phyloP scores from a whole-genome alignment of 2,113 vertebrate genomes.

The Alectura lathami region DNA sequence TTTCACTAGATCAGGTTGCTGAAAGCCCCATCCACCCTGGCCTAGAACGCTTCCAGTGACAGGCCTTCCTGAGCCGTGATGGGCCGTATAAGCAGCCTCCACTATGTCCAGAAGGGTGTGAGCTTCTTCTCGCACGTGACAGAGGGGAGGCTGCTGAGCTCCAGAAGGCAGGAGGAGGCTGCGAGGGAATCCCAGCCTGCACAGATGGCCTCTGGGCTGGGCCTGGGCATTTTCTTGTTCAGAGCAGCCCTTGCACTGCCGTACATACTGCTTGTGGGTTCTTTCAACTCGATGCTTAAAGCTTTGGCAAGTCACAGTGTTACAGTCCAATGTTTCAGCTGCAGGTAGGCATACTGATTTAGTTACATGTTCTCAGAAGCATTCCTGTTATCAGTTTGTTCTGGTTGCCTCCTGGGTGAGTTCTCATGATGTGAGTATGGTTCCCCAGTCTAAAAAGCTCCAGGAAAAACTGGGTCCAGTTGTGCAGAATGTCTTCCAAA shows the following conservation, averaged over 20 bases:
- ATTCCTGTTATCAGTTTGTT: neutral
- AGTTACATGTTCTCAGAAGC: neutral
- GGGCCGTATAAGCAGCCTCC: neutral
- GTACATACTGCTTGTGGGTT: neutral
- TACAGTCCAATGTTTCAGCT: neutral
- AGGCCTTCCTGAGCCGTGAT: neutral
- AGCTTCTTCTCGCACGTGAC: neutral
- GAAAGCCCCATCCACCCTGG: neutral
- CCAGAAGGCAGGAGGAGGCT: neutral
- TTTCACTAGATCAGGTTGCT: neutral
- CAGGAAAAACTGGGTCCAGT: neutral
- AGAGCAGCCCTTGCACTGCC: neutral
- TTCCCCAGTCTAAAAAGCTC: neutral
- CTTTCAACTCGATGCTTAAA: neutral
- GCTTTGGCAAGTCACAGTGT: neutral
- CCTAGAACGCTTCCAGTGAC: neutral
- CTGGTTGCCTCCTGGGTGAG: neutral
- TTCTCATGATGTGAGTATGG: neutral
- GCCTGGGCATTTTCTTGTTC: neutral
- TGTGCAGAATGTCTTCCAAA: neutral
- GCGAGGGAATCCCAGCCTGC: neutral
- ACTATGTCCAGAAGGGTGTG: neutral
- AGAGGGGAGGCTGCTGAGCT: rapidly evolving
- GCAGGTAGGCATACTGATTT: neutral
- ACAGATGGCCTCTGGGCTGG: neutral